Conservation (phyloP, 1,140 invertebrate species). For the Panulirus ornatus region DNA sequence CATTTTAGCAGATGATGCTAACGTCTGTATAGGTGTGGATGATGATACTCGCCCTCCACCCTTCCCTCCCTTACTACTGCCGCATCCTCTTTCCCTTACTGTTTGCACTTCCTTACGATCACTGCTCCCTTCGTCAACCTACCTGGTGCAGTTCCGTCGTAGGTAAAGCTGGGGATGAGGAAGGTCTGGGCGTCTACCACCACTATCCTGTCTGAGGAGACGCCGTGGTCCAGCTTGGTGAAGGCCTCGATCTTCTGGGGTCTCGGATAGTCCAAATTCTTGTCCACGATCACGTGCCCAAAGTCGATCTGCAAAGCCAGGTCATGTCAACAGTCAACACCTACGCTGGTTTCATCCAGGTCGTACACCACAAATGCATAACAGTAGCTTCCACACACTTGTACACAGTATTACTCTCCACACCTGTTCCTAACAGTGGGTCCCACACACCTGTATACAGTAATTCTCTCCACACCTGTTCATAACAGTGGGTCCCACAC, state of each 20-base stretch:
- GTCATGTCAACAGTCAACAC: neutral
- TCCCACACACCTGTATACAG: no score
- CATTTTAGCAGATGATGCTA: no score
- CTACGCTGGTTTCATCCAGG: no score
- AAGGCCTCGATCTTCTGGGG: constrained; percentile 88
- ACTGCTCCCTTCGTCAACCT: neutral
- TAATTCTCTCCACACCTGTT: no score
- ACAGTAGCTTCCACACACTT: no score
- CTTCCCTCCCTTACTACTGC: neutral
- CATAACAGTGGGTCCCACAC: no score
- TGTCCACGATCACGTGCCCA: constrained; percentile 89
- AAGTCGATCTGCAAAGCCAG: constrained; percentile 87
- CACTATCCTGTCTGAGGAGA: constrained; percentile 81
- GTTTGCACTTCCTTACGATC: neutral
- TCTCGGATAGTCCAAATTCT: constrained; percentile 87
- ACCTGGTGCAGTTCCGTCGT: constrained; percentile 78
- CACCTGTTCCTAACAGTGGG: no score
- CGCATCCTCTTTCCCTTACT: constrained; percentile 2
- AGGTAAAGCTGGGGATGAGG: constrained; percentile 78
- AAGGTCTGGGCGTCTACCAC: constrained; percentile 79
- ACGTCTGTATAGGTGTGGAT: no score
- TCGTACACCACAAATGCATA: no score
- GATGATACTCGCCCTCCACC: no score
- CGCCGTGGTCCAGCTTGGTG: constrained; percentile 86
- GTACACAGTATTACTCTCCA: no score